Evolutionary conservation across 2,888 invertebrate genomes (phyloP).

Genomic region (Saturnia japonica): DNA sequence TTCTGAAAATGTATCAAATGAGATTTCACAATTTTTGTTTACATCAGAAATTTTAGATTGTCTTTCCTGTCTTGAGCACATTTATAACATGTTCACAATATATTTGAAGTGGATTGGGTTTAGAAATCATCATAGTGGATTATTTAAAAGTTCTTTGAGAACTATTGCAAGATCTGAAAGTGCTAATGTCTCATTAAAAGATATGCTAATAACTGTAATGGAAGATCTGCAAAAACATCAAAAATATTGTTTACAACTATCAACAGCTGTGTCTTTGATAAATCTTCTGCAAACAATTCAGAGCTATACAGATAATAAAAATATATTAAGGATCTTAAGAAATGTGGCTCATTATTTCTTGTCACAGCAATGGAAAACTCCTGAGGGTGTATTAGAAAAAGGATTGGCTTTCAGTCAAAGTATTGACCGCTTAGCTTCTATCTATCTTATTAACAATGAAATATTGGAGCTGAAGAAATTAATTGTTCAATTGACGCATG

Average conservation of each 20-base stretch:
- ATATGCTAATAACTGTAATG: slow-evolving; percentile 58
- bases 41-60: slow-evolving; percentile 51
- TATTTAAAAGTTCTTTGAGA: slow-evolving; percentile 65
- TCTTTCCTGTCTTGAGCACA: slow-evolving; percentile 76
- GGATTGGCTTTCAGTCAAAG: slow-evolving; percentile 85
- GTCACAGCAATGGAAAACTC: slow-evolving; percentile 85
- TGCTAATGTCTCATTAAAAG: slow-evolving; percentile 57
- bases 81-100: slow-evolving; percentile 80
- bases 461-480: slow-evolving; percentile 82
- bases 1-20: slow-evolving; percentile 43
- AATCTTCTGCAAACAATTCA: slow-evolving; percentile 77
- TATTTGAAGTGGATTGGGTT: slow-evolving; percentile 86
- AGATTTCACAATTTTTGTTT: slow-evolving; percentile 42
- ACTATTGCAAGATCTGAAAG: slow-evolving; percentile 55
- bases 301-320: slow-evolving; percentile 63
- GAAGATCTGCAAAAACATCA: slow-evolving; percentile 70
- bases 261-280: slow-evolving; percentile 79
- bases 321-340: slow-evolving; percentile 68
- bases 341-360: slow-evolving; percentile 77
- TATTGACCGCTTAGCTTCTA: slow-evolving; percentile 84
- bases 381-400: slow-evolving; percentile 83
- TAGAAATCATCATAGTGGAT: slow-evolving; percentile 63
- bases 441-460: slow-evolving; percentile 83
- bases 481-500: slow-evolving; percentile 77
- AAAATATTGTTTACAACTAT: slow-evolving; percentile 78